Conservation (phyloP, 2,797 vertebrate genomes). For the Lacerta bilineata region DNA sequence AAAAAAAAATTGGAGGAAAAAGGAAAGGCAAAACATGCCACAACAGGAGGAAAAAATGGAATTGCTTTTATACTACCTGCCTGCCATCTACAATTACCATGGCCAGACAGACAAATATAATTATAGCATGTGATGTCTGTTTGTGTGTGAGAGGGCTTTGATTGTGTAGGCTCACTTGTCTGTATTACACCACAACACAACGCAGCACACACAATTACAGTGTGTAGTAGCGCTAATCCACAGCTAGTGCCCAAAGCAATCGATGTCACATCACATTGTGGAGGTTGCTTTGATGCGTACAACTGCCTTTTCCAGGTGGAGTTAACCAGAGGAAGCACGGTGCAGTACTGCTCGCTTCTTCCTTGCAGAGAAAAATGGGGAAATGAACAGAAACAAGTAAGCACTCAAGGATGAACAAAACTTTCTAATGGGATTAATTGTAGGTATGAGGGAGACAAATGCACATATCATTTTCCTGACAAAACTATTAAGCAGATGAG, state of each 20-base stretch:
- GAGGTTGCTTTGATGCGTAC: slow-evolving; percentile 64
- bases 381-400: slow-evolving; percentile 49
- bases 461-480: slow-evolving; percentile 52
- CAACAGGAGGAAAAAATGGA: slow-evolving; percentile 68
- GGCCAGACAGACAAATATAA: slow-evolving; percentile 84
- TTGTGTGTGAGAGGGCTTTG: slow-evolving; percentile 81
- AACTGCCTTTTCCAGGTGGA: slow-evolving; percentile 67
- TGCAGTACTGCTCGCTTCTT: slow-evolving; percentile 43
- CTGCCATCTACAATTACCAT: slow-evolving; percentile 82
- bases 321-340: slow-evolving; percentile 61
- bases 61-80: slow-evolving; percentile 70
- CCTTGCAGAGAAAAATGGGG: slow-evolving; percentile 33
- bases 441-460: slow-evolving; percentile 48
- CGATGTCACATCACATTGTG: slow-evolving; percentile 69
- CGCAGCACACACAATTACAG: slow-evolving; percentile 78
- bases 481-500: slow-evolving; percentile 65
- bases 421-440: slow-evolving; percentile 46
- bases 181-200: slow-evolving; percentile 71
- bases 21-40: slow-evolving; percentile 59
- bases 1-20: slow-evolving; percentile 15
- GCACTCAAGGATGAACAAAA: slow-evolving; percentile 37
- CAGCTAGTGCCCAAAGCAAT: slow-evolving; percentile 71
- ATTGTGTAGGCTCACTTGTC: slow-evolving; percentile 78
- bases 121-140: slow-evolving; percentile 82
- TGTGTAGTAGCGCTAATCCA: slow-evolving; percentile 72